Evolutionary conservation across 2,797 vertebrate species (phyloP), one percentile per base, ranked within the genome.

Genomic region (Hyperoplus immaculatus): DNA sequence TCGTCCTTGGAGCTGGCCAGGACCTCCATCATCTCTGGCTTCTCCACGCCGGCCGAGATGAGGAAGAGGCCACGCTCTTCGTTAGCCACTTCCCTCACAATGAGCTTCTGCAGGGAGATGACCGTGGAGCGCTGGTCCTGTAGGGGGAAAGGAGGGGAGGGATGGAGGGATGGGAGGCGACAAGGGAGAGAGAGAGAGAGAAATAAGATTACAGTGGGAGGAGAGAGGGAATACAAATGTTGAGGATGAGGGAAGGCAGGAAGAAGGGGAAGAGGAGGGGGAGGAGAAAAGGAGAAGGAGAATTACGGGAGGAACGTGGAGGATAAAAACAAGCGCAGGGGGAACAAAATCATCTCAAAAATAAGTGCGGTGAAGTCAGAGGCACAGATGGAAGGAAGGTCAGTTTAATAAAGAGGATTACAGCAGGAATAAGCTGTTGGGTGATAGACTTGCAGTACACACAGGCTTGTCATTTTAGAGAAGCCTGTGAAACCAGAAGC

Each of bases 51-150:
- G 12, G 97, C 97, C 3, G 97, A 97, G 92, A 99, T 99, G 73
- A 99, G 96, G 90, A 99, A 99, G 53, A 99, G 94, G 29, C 96
- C 98, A 18, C 97, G 97, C 90, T 99, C 98, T 86, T 99, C 98
- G 36, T 99, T 98, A 1, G 98, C 98, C 5, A 99, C 97, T 92
- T 99, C 98, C 58, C 98, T 93, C 38, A 99, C 97, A 0, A 99
- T 99, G 86, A 99, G 42, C 92, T 98, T 99, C 94, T 99, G 98
- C 63, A 99, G 92, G 49, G 98, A 98, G 92, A 99, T 96, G 72
- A 99, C 98, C 0, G 98, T 98, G 55, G 97, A 97, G 77, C 96
- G 97, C 91, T 98, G 97, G 91, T 99, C 98, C 98, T 99, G 65
- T 39, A 46, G 64, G 71, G 56, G 57, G 41, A 29, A 29, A 75